Base-by-base conservation (phyloP, 2,797 vertebrate species). In the Hemibagrus guttatus region DNA sequence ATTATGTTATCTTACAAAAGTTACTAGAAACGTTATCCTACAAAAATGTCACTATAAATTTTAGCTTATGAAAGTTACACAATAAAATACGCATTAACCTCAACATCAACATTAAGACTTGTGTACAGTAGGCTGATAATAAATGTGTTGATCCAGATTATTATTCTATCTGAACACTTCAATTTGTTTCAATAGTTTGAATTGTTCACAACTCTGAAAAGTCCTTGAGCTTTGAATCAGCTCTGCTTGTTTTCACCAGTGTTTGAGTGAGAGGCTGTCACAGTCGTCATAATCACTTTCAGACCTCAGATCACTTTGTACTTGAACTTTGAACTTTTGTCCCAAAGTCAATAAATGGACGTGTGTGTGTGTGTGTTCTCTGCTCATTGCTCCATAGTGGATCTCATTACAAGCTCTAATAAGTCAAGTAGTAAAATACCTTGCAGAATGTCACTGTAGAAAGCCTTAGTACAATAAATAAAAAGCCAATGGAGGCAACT, bases 251-350 rank as follows among this genome's bases (percentile, higher is more conserved):
- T 81, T 80, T 69, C 46, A 49, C 39, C 71, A 21, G 17, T 17
- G 3, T 52, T 49, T n/a, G 19, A 49, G 13, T 49, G 21, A 85
- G 54, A 81, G 31, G 17, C 28, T 23, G 52, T 31, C n/a, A 19
- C 35, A 52, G 85, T 28, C 46, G 19, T 80, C 76, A 46, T 82
- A 72, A 86, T 63, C 66, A 46, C 35, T 61, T 86, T 61, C 85
- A 72, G 66, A 54, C 16, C 23, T 1, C 58, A 63, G 85, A 56
- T 72, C 78, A 63, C 64, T 46, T 46, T 86, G 66, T 8, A 42
- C 42, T n/a, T 82, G 52, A 78, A 58, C 75, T 16, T 78, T 31
- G 56, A 85, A 64, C 75, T 69, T 69, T 71, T 49, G 16, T 19
- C 26, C 68, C 80, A 69, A 49, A 49, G 56, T 56, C n/a, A 46